Base-by-base conservation (phyloP, 1,140 invertebrate genomes). In the Brachionus manjavacas region DNA sequence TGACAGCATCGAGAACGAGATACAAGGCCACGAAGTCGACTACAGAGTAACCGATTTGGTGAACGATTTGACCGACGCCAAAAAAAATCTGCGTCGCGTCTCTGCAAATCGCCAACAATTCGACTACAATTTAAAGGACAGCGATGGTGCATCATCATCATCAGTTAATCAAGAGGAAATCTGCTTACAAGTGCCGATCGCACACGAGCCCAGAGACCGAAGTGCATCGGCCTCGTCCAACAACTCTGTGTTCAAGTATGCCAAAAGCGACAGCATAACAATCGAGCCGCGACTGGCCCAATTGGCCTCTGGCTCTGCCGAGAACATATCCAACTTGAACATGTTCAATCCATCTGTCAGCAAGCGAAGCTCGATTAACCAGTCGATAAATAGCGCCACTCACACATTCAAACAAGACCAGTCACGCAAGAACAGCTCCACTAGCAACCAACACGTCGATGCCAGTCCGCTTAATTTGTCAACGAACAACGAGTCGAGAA, bases 1-100 rank as follows among this genome's bases (percentile, higher is more conserved):
- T 7, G 68, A 72, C 8, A 72, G 68, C 39, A 72, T 72, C n/a
- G 68, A 72, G 39, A 72, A 72, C 39, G 68, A 70, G 35, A 39
- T 72, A 9, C n/a, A 1, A 72, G 46, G 16, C 35, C 68, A 39
- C 6, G 28, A 72, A 68, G 25, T 72, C 39, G 68, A 72, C 16
- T 72, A 39, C 39, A 12, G 68, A n/a, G 35, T 72, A 0, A 41
- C 31, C 31, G 8, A 39, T 41, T 41, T 72, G 39, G 68, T 41
- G 16, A 41, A 20, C 35, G 23, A 46, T 72, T 41, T 72, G 31
- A 20, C 39, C 0, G 68, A 41, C 16, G 68, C 35, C 11, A 72
- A 72, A 72, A 72, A 72, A 20, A 72, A 35, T 41, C 16, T 72
- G n/a, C 31, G 35, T 3, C 28, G 68, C 28, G 68, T 72, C n/a